phyloP scores from a whole-genome alignment of 2,888 invertebrate genomes.

The Stenichneumon culpator region DNA sequence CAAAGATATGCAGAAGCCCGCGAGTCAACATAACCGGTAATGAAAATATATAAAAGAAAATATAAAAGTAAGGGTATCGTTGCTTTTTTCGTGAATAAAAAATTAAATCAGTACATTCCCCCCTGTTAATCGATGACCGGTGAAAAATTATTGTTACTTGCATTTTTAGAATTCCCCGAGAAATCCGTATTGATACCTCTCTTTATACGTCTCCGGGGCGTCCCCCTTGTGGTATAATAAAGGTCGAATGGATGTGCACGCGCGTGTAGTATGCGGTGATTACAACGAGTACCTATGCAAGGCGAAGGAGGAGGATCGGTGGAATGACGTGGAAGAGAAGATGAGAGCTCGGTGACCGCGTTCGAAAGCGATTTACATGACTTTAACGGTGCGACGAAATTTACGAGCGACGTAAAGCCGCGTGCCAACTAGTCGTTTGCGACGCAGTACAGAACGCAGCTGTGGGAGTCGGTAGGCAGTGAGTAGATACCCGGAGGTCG shows the following conservation, averaged over 20 bases:
- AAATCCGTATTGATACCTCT: neutral
- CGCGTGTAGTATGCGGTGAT: conserved; percentile 24
- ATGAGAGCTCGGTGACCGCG: conserved; percentile 68
- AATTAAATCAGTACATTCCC: too few relatives aligned
- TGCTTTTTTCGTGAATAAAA: too few relatives aligned
- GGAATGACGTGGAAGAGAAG: conserved; percentile 47
- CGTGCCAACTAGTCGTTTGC: conserved; percentile 77
- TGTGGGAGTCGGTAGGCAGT: conserved; percentile 55
- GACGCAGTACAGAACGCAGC: conserved; percentile 47
- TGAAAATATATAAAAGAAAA: too few relatives aligned
- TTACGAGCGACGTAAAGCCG: conserved; percentile 77
- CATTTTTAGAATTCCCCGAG: neutral
- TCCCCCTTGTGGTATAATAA: conserved; percentile 15
- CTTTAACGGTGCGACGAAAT: conserved; percentile 79
- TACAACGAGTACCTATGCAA: conserved; percentile 17
- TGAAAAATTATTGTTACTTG: neutral
- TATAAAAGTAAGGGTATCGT: too few relatives aligned
- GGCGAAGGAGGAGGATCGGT: conserved; percentile 3
- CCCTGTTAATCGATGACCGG: neutral
- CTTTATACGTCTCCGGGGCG: neutral
- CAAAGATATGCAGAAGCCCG: too few relatives aligned
- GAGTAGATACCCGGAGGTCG: conserved; percentile 42
- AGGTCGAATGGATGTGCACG: conserved; percentile 24
- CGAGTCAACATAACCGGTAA: too few relatives aligned
- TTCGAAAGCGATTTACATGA: conserved; percentile 80